These are phyloP conservation scores for Malaclemys terrapin DNA, from an alignment of 2,113 vertebrate genomes.

Conservation along the genomic window DNA sequence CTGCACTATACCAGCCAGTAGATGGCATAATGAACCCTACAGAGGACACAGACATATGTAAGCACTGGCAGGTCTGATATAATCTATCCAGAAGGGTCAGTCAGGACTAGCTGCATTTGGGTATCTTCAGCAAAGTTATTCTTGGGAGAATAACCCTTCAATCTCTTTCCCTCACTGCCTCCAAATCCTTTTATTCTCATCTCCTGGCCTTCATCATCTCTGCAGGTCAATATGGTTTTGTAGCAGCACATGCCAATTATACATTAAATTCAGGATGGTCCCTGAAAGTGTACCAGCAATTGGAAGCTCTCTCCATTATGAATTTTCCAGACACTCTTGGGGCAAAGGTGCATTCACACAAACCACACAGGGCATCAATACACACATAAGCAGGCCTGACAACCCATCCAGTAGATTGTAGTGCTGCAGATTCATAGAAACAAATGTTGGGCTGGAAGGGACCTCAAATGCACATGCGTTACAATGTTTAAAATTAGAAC, in stretches of 20 bases:
- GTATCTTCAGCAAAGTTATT: not conserved
- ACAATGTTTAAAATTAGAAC: not conserved
- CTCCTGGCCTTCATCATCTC: not conserved
- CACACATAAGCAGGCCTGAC: not conserved
- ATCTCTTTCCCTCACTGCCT: conserved; percentile 19
- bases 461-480: not conserved
- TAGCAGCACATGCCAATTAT: not conserved
- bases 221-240: conserved; percentile 6
- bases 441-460: not conserved
- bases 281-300: not conserved
- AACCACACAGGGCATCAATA: not conserved
- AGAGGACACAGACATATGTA: not conserved
- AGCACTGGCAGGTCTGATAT: rapidly evolving
- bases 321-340: not conserved
- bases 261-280: not conserved
- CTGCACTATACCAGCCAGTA: not conserved
- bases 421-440: not conserved
- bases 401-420: not conserved
- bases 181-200: conserved; percentile 19
- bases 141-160: conserved; percentile 7
- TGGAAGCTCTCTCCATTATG: not conserved
- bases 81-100: not conserved
- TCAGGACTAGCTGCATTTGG: not conserved
- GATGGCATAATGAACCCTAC: conserved; percentile 9
- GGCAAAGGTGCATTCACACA: not conserved